Evolutionary conservation across 2,888 invertebrate genomes (phyloP).

Genomic region (Ochropleura leucogaster): DNA sequence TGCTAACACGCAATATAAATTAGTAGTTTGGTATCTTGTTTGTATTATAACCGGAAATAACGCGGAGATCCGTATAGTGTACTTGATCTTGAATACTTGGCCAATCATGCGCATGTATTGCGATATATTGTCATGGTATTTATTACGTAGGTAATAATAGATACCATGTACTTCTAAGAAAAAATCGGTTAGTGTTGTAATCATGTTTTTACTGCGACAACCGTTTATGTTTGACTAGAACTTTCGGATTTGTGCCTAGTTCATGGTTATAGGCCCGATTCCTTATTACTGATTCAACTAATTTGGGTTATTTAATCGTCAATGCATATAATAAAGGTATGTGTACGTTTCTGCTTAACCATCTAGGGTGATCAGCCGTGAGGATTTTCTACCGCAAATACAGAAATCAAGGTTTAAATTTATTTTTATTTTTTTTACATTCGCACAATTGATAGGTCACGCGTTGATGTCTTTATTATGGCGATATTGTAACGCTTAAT

Average conservation of each 20-base stretch:
- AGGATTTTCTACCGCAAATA: neutral
- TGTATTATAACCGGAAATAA: constrained; percentile 12
- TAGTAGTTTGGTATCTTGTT: neutral
- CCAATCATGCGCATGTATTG: constrained; percentile 20
- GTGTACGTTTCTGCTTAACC: neutral
- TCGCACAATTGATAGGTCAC: neutral
- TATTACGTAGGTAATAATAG: constrained; percentile 14
- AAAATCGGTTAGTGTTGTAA: constrained; percentile 11
- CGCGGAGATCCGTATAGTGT: constrained; percentile 28
- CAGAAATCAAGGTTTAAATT: no score
- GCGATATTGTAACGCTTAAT: neutral
- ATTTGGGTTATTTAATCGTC: no score
- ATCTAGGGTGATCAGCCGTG: neutral
- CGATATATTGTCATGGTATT: constrained; percentile 34
- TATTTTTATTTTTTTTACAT: neutral
- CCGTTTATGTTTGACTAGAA: neutral
- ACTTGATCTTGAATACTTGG: constrained; percentile 33
- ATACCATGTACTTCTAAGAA: neutral
- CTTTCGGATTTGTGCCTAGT: neutral
- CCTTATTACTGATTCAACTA: neutral
- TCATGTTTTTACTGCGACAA: neutral
- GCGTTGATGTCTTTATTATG: constrained; percentile 65
- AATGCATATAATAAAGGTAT: neutral
- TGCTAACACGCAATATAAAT: neutral
- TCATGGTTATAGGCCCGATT: neutral